Percentiles rank a stretch among this genome's conserved stretches.
phyloP scores from a whole-genome alignment of 2,113 vertebrate species.

The Catagonus wagneri region DNA sequence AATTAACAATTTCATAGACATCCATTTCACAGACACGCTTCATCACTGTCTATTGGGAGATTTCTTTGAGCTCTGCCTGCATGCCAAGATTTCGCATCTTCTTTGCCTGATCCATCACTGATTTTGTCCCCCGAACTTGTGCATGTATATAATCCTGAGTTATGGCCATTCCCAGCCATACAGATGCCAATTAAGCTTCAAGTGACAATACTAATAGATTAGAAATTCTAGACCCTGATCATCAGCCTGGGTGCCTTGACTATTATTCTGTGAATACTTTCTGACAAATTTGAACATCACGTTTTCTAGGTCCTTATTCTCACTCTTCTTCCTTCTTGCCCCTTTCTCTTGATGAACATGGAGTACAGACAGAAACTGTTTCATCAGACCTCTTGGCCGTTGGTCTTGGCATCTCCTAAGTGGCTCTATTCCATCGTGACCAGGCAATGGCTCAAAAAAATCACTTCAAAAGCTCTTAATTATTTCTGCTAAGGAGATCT shows the following conservation, averaged over 20 bases:
- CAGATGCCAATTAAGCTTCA: conserved; percentile 24
- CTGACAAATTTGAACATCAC: not conserved
- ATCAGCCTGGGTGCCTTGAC: not conserved
- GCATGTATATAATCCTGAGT: not conserved
- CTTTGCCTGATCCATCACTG: conserved; percentile 54
- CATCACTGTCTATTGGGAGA: not conserved
- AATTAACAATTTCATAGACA: conserved; percentile 11
- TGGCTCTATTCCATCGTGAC: not conserved
- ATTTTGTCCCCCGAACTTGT: conserved; percentile 9
- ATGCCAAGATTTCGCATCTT: conserved; percentile 66
- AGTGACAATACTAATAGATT: not conserved
- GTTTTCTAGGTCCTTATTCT: not conserved
- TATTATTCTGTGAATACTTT: not conserved
- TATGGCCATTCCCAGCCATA: not conserved
- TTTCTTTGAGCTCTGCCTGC: not conserved
- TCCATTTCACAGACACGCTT: conserved; percentile 1
- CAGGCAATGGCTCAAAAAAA: not conserved
- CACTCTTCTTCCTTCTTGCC: not conserved
- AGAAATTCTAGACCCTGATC: conserved; percentile 15
- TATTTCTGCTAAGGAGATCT: conserved; percentile 25
- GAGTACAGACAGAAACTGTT: not conserved
- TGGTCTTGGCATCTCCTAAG: not conserved
- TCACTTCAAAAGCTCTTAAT: not conserved
- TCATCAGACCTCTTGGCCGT: not conserved
- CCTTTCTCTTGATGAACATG: not conserved